A percentile compares a stretch with the other conserved stretches of the same genome.
These are phyloP conservation scores for Ecdyonurus torrentis DNA, from an alignment of 2,888 invertebrate species.

Conservation along the genomic window DNA sequence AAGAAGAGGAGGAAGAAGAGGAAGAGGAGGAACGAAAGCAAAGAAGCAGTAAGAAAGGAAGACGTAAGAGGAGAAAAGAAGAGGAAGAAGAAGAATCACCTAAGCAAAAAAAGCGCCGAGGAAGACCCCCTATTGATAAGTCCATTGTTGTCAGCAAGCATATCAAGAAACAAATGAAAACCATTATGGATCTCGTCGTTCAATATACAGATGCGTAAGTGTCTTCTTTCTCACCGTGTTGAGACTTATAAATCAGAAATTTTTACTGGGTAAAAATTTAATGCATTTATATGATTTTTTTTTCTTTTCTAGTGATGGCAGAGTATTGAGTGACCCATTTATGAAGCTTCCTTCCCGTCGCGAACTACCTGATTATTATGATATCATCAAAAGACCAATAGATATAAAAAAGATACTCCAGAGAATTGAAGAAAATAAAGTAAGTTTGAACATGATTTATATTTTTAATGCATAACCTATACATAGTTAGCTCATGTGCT, in stretches of 20 bases:
- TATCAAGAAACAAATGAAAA: conserved; percentile 27
- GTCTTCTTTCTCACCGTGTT: too few relatives aligned
- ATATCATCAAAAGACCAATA: conserved; percentile 35
- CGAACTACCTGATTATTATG: conserved; percentile 38
- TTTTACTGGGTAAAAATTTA: background rate
- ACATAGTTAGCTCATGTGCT: background rate
- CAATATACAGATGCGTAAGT: conserved; percentile 30
- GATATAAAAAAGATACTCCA: conserved; percentile 36
- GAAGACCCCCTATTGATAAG: conserved; percentile 13
- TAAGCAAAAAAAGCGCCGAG: conserved; percentile 12
- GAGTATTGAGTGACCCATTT: conserved; percentile 34
- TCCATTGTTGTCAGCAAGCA: conserved; percentile 12
- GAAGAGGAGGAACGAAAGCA: conserved; percentile 17
- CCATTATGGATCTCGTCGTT: conserved; percentile 30
- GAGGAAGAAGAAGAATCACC: conserved; percentile 12
- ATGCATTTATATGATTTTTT: too few relatives aligned
- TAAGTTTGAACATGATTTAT: conserved; percentile 11
- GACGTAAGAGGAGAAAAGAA: conserved; percentile 16
- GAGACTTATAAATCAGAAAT: too few relatives aligned
- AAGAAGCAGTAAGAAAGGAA: conserved; percentile 14
- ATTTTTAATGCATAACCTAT: background rate
- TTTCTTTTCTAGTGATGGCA: conserved; percentile 26
- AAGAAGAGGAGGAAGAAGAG: conserved; percentile 16
- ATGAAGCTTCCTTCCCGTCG: conserved; percentile 33
- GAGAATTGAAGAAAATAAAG: conserved; percentile 23